A percentile compares a stretch with the other conserved stretches of the same genome.
Evolutionary conservation across 2,113 vertebrate genomes (phyloP).

Genomic region (Calonectris borealis): DNA sequence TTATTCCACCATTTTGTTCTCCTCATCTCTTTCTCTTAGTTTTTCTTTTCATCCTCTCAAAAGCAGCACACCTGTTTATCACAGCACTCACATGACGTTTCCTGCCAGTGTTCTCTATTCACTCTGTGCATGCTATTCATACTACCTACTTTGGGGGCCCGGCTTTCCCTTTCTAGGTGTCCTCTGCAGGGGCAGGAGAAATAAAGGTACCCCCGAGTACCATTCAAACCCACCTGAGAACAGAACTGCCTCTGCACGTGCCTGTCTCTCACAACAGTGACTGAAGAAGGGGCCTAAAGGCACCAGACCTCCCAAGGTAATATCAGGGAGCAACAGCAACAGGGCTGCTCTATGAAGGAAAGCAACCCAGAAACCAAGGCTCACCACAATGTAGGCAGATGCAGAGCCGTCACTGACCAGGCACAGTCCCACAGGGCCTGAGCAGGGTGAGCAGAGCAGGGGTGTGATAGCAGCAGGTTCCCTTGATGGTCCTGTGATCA

Average conservation of each 20-base stretch:
- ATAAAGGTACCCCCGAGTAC: not conserved
- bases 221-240: not conserved
- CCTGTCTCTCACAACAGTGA: not conserved
- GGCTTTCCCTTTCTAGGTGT: not conserved
- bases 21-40: not conserved
- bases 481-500: not conserved
- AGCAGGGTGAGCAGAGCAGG: not conserved
- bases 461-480: not conserved
- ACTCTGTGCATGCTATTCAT: not conserved
- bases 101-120: not conserved
- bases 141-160: not conserved
- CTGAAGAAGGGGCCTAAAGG: not conserved
- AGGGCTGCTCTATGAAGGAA: not conserved
- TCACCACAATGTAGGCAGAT: not conserved
- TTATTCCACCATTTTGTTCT: not conserved
- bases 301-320: not conserved
- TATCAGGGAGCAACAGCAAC: not conserved
- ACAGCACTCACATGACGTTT: not conserved
- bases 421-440: not conserved
- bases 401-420: not conserved
- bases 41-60: not conserved
- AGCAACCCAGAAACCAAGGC: not conserved
- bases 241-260: not conserved
- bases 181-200: not conserved
- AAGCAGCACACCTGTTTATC: not conserved